A percentile compares a stretch with the other conserved stretches of the same genome.
These are phyloP conservation scores for Drosophila prolongata DNA, from an alignment of 2,888 invertebrate species.

Conservation along the genomic window DNA sequence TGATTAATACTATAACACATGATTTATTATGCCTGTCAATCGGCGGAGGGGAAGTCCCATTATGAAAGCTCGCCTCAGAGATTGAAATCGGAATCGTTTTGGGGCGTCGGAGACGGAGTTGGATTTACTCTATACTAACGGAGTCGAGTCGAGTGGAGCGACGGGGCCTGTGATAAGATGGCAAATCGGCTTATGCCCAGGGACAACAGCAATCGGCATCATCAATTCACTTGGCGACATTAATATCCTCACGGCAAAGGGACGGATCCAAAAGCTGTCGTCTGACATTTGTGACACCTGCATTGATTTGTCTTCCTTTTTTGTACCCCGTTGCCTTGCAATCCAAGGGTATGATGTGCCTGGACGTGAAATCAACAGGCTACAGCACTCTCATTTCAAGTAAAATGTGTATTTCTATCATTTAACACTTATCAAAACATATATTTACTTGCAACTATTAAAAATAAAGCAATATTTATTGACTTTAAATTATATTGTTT, in stretches of 20 bases:
- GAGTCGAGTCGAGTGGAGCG: slow-evolving; percentile 19
- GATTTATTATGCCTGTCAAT: slow-evolving; percentile 78
- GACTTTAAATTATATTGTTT: no score
- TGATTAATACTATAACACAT: slow-evolving; percentile 79
- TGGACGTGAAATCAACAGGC: neutral
- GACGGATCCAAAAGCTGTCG: slow-evolving; percentile 67
- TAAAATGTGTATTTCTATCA: no score
- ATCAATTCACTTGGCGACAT: slow-evolving; percentile 79
- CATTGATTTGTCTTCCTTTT: slow-evolving; percentile 76
- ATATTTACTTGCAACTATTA: no score
- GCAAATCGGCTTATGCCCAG: slow-evolving; percentile 73
- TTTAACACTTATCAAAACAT: no score
- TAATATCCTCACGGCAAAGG: slow-evolving; percentile 63
- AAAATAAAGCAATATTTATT: no score
- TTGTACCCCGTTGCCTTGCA: slow-evolving; percentile 11
- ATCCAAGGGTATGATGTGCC: slow-evolving; percentile 1
- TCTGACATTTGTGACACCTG: slow-evolving; percentile 80
- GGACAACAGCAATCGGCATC: slow-evolving; percentile 73
- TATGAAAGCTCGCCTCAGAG: slow-evolving; percentile 71
- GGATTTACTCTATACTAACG: slow-evolving; percentile 1
- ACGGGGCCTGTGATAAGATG: slow-evolving; percentile 70
- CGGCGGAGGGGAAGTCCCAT: slow-evolving; percentile 64
- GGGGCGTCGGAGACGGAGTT: slow-evolving; percentile 1
- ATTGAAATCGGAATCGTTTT: slow-evolving; percentile 57
- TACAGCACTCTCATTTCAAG: neutral